Evolutionary conservation across 2,888 invertebrate genomes (phyloP).

Genomic region (Drosophila nigricruria): DNA sequence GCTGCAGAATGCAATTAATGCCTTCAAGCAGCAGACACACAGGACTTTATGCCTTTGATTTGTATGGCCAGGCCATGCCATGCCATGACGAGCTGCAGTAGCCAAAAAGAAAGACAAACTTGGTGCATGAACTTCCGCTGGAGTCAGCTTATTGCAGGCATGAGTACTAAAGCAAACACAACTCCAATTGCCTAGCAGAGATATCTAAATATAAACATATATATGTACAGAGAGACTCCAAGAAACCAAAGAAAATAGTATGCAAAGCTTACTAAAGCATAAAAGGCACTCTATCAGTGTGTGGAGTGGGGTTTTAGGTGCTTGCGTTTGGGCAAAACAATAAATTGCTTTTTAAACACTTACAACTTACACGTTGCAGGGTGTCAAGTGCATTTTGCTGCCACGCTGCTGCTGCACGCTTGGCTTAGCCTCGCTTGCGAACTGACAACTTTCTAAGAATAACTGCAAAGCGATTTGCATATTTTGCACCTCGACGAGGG

Average conservation of each 20-base stretch:
- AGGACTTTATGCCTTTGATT: slow-evolving; percentile 61
- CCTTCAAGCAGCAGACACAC: slow-evolving; percentile 64
- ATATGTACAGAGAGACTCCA: neutral
- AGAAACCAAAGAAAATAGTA: neutral
- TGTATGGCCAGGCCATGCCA: no score
- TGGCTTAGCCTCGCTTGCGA: slow-evolving; percentile 57
- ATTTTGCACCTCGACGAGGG: slow-evolving; percentile 56
- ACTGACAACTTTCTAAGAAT: slow-evolving; percentile 79
- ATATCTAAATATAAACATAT: neutral
- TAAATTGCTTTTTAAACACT: slow-evolving; percentile 81
- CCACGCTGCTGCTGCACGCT: slow-evolving; percentile 48
- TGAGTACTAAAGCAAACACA: neutral
- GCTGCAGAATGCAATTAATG: slow-evolving; percentile 84
- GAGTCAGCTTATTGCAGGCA: slow-evolving; percentile 18
- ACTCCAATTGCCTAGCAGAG: neutral
- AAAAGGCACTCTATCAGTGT: no score
- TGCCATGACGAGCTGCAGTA: slow-evolving; percentile 36
- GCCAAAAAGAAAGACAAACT: slow-evolving; percentile 20
- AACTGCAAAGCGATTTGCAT: slow-evolving; percentile 79
- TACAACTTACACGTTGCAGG: slow-evolving; percentile 64
- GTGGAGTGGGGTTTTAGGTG: slow-evolving; percentile 21
- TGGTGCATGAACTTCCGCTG: slow-evolving; percentile 16
- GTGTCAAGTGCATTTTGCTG: slow-evolving; percentile 51
- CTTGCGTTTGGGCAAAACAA: slow-evolving; percentile 58
- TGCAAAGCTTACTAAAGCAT: slow-evolving; percentile 4